Base-by-base conservation (phyloP, 1,140 invertebrate species). In the Caenorhabditis inopinata region DNA sequence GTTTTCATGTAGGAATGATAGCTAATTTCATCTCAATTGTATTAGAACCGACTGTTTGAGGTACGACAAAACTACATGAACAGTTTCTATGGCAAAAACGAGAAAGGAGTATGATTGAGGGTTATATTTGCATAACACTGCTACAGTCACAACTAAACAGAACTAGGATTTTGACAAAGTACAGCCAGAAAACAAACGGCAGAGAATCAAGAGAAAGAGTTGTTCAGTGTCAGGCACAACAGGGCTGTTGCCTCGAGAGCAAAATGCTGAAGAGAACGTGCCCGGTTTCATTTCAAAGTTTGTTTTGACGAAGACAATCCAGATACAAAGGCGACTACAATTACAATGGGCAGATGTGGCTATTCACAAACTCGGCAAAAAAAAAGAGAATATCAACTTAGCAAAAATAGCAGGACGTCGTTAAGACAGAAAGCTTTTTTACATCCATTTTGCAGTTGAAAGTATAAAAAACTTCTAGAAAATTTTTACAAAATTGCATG, bases 131-230 rank as follows among this genome's bases (percentile, higher is more conserved):
- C 29, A 68, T 68, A 68, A 68, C 29, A 68, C 58, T 68, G 32
- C n/a, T 38, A 68, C 58, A 68, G 58, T 68, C 32, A 38, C 58
- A 68, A 68, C 58, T 42, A 68, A 68, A 68, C 27, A 68, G 21
- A 68, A 58, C 23, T 18, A 21, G 9, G 3, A 18, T 68, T 68
- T 11, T 16, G 32, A 38, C 32, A 68, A 38, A 68, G 32, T 68
- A 68, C 58, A 38, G 38, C 6, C 11, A 9, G 2, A 25, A 21
- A 21, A 12, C 14, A 21, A 21, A 38, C 18, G 4, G 21, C 23
- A 18, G 16, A 32, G 32, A 38, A 38, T 42, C n/a, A n/a, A n/a
- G n/a, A n/a, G 58, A 68, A 38, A 68, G 32, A 9, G 32, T 32
- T 68, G 58, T 38, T 32, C 58, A 68, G 58, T 68, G 38, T 7